Evolutionary conservation across 2,797 vertebrate genomes (phyloP).

Genomic region (Artibeus lituratus): DNA sequence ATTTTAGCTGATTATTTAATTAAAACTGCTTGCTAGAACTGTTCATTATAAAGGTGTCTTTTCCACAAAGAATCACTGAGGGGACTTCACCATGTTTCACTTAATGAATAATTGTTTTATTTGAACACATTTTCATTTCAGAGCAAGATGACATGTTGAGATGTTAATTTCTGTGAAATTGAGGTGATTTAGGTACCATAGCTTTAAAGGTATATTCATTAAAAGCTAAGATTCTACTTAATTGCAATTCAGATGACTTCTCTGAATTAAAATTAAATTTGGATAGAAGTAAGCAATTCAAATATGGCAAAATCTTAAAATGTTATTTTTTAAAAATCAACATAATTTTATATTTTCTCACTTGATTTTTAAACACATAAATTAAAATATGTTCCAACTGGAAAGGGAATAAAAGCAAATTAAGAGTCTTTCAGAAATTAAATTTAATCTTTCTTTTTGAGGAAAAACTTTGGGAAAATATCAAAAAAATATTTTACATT

Average conservation of each 20-base stretch:
- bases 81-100: constrained; percentile 46
- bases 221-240: constrained; percentile 39
- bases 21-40: neutral
- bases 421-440: constrained; percentile 16
- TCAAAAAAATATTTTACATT: constrained; percentile 22
- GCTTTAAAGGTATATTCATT: neutral
- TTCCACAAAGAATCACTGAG: constrained; percentile 34
- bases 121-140: constrained; percentile 56
- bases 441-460: constrained; percentile 48
- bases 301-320: constrained; percentile 31
- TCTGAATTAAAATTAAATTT: constrained; percentile 51
- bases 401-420: constrained; percentile 16
- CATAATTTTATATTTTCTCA: constrained; percentile 54
- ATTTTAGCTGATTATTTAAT: constrained; percentile 35
- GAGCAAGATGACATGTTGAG: constrained; percentile 21
- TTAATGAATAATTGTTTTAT: constrained; percentile 54
- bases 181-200: constrained; percentile 1
- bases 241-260: constrained; percentile 37
- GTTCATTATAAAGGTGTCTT: constrained; percentile 35
- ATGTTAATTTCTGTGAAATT: constrained; percentile 52
- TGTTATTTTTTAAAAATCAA: constrained; percentile 48
- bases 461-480: constrained; percentile 14
- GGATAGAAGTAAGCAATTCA: constrained; percentile 16
- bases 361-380: constrained; percentile 47
- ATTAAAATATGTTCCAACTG: constrained; percentile 42